These are phyloP conservation scores for Keiferia lycopersicella DNA, from an alignment of 2,888 invertebrate species.

Conservation along the genomic window DNA sequence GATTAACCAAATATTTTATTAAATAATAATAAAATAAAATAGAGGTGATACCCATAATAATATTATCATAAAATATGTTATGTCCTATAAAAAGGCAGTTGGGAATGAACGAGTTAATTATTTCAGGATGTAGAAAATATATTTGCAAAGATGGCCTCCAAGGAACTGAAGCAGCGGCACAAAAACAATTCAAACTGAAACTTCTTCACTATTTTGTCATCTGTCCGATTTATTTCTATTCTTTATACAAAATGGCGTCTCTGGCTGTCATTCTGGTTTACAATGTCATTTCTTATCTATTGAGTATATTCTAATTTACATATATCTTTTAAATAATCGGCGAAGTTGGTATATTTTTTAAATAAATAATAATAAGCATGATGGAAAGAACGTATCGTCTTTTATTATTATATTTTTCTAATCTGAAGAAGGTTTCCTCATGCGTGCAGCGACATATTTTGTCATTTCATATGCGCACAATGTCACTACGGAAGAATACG, in stretches of 20 bases:
- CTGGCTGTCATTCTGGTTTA: neutral
- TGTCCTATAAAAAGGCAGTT: neutral
- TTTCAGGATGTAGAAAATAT: conserved; percentile 1
- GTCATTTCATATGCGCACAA: too few species aligned
- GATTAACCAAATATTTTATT: too few species aligned
- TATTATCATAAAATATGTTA: too few species aligned
- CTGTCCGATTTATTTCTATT: neutral
- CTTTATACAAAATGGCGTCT: neutral
- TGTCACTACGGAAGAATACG: too few species aligned
- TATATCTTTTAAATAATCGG: neutral
- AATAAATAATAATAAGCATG: too few species aligned
- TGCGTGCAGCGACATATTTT: too few species aligned
- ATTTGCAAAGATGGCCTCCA: neutral
- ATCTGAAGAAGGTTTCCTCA: too few species aligned
- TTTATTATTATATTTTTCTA: too few species aligned
- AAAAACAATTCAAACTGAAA: neutral
- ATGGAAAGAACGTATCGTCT: too few species aligned
- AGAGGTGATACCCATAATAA: too few species aligned
- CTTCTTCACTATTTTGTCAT: neutral
- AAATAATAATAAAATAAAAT: too few species aligned
- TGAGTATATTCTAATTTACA: neutral
- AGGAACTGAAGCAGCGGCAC: neutral
- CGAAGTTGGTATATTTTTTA: neutral
- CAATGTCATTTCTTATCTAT: neutral
- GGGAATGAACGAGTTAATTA: neutral